Evolutionary conservation across 2,888 invertebrate genomes (phyloP), one percentile per base, ranked within the genome.

Genomic region (Drosophila falleni): DNA sequence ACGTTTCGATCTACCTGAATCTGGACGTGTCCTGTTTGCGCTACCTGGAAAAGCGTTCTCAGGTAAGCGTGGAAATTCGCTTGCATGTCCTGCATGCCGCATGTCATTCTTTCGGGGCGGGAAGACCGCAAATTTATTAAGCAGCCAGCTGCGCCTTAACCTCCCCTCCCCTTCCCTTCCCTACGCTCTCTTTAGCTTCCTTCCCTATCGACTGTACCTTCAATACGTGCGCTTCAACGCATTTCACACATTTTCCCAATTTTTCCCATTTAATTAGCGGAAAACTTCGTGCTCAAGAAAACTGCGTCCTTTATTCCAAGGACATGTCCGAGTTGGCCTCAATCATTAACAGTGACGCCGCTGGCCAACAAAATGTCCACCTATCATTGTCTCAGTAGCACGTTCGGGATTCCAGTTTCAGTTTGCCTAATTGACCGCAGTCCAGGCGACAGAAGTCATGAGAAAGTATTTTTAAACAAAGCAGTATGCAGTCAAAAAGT

Each of bases 71-170:
- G 73, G 58, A 80, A 82, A 74, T 76, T 77, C 60, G 81, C 78
- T 74, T 58, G 58, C 55, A 67, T 79, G 67, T 67, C 61, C 64
- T 68, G 61, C 23, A 29, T 6, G 68, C 65, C 61, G 69, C 50
- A 65, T 75, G 63, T 41, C 67, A 65, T 71, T 73, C 41, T 35
- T 85, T 79, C 75, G 68, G 76, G 80, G 81, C 79, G 88, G 86
- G 80, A 89, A 89, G 83, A 86, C 89, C 90, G 81, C 89, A 87
- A 90, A 89, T 86, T 81, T 89, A 80, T 85, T 79, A 84, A 79
- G 71, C 71, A 58, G 78, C 74, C 88, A 87, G 85, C 89, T 82
- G 82, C 78, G 49, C 53, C 61, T 47, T 39, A 37, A n/a, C 15
- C 33, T 53, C 65, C 46, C 33, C 33, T 37, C 39, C 46, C 41